These are phyloP conservation scores for Gymnodraco acuticeps DNA, from an alignment of 2,797 vertebrate genomes.

Conservation along the genomic window DNA sequence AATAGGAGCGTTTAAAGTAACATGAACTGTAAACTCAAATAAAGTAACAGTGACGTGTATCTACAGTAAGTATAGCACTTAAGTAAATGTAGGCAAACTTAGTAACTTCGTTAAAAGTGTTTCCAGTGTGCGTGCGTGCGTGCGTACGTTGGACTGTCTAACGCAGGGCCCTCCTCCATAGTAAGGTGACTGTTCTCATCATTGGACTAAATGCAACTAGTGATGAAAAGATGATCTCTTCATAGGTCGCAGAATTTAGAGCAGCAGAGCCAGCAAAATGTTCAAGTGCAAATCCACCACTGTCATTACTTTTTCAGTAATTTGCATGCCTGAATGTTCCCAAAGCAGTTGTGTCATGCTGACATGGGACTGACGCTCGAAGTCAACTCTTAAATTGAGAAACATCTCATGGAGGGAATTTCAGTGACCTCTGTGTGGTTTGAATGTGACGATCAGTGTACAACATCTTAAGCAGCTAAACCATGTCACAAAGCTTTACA, in stretches of 20 bases:
- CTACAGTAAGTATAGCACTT: not conserved
- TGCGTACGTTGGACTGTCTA: not conserved
- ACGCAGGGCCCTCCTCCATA: not conserved
- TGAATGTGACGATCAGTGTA: slow-evolving; percentile 43
- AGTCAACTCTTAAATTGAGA: slow-evolving; percentile 35
- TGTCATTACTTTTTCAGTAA: slow-evolving; percentile 13
- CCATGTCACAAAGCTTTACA: slow-evolving; percentile 52
- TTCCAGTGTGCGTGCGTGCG: not conserved
- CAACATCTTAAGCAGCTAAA: slow-evolving; percentile 47
- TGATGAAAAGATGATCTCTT: slow-evolving; percentile 3
- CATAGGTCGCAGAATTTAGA: not conserved
- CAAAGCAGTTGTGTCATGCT: slow-evolving; percentile 24
- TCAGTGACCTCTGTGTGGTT: slow-evolving; percentile 68
- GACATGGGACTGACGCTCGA: slow-evolving; percentile 46
- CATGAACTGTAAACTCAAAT: not conserved
- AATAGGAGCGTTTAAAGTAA: not conserved
- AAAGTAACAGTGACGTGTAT: not conserved
- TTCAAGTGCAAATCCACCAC: slow-evolving; percentile 31
- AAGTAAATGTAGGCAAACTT: not conserved
- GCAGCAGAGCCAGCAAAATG: not conserved
- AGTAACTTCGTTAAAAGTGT: not conserved
- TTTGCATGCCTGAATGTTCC: slow-evolving; percentile 28
- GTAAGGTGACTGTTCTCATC: not conserved
- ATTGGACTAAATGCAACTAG: not conserved
- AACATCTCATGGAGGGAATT: slow-evolving; percentile 46